Conservation (phyloP, 2,797 vertebrate species). For the Malurus splendens region DNA sequence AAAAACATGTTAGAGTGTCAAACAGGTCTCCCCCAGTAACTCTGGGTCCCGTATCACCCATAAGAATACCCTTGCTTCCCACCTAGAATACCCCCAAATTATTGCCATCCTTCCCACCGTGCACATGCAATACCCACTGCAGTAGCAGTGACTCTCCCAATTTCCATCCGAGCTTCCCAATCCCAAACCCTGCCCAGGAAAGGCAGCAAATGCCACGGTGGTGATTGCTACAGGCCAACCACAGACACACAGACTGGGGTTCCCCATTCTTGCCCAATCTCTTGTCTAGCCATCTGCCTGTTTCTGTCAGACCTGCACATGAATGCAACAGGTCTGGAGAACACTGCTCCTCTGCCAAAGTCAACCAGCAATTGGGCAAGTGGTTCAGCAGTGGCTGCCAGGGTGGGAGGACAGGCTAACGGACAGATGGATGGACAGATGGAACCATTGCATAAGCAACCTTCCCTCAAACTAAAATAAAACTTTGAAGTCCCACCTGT, state of each 20-base stretch:
- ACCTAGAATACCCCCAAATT: not conserved
- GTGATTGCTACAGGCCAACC: not conserved
- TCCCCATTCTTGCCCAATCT: not conserved
- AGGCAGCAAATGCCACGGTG: not conserved
- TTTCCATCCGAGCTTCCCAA: not conserved
- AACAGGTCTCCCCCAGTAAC: not conserved
- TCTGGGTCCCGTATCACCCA: not conserved
- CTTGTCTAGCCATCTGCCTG: not conserved
- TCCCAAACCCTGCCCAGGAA: not conserved
- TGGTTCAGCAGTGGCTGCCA: not conserved
- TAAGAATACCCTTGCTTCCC: not conserved
- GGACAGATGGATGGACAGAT: conserved; percentile 56
- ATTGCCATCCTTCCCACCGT: not conserved
- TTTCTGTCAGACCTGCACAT: not conserved
- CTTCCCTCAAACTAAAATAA: conserved; percentile 30
- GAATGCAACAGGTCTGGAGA: not conserved
- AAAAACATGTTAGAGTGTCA: not conserved
- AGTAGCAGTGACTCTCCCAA: rapidly evolving
- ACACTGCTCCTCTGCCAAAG: not conserved
- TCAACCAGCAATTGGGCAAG: not conserved
- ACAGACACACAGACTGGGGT: not conserved
- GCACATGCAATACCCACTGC: not conserved
- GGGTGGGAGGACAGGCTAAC: not conserved
- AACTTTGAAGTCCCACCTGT: conserved; percentile 26
- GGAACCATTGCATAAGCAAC: conserved; percentile 44